A percentile compares a stretch with the other conserved stretches of the same genome.
phyloP scores from a whole-genome alignment of 2,888 invertebrate species.

The Chesias legatella region DNA sequence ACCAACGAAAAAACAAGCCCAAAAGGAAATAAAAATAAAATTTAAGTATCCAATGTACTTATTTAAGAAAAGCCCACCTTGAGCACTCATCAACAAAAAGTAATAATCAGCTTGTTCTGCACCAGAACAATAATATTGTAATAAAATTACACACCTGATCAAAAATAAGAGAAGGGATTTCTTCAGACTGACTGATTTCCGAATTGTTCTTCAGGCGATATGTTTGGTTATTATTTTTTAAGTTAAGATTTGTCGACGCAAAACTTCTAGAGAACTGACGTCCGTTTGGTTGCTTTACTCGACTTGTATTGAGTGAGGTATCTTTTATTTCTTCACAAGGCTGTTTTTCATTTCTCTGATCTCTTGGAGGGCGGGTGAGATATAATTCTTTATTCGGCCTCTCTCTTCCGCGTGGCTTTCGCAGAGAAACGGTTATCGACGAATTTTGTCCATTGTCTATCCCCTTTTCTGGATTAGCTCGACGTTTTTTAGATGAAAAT shows the following conservation, averaged over 20 bases:
- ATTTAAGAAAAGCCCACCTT: too few relatives aligned
- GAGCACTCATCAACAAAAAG: too few relatives aligned
- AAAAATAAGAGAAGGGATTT: slow-evolving; percentile 18
- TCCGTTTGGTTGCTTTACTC: slow-evolving; percentile 4
- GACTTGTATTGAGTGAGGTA: not conserved
- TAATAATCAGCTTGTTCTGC: too few relatives aligned
- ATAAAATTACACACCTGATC: slow-evolving; percentile 32
- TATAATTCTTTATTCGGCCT: not conserved
- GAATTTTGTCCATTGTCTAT: slow-evolving; percentile 1
- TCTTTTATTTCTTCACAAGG: not conserved
- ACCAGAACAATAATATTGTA: too few relatives aligned
- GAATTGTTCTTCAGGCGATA: slow-evolving; percentile 1
- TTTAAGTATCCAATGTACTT: too few relatives aligned
- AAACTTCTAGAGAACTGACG: slow-evolving; percentile 5
- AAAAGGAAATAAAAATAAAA: too few relatives aligned
- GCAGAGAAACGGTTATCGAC: not conserved
- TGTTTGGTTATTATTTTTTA: slow-evolving; percentile 6
- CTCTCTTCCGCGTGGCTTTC: too few relatives aligned
- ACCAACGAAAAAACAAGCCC: too few relatives aligned
- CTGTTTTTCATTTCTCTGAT: not conserved
- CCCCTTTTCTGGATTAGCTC: not conserved
- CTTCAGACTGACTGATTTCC: not conserved
- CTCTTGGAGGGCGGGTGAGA: not conserved
- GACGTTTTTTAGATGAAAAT: not conserved
- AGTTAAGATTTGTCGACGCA: slow-evolving; percentile 12